Conservation (phyloP, 1,140 invertebrate genomes). For the Sycobia sp. region DNA sequence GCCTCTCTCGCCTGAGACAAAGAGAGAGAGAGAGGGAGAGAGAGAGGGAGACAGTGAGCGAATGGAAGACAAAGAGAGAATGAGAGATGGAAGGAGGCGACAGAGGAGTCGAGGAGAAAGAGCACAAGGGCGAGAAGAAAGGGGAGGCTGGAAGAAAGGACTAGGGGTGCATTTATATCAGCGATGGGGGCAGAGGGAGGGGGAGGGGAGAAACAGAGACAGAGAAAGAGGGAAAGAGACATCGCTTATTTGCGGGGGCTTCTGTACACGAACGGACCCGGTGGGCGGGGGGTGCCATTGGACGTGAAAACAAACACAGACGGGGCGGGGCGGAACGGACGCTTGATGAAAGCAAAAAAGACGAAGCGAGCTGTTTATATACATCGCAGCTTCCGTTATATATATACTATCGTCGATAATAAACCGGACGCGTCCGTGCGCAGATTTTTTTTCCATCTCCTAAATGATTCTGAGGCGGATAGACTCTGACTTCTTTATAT, state of each 20-base stretch:
- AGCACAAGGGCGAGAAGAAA: slow-evolving; percentile 2
- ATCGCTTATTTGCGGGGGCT: no score
- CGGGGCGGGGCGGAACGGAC: slow-evolving; percentile 2
- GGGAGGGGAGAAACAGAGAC: background rate
- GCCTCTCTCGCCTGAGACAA: no score
- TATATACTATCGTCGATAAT: no score
- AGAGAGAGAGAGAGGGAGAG: no score
- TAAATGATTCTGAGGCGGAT: no score
- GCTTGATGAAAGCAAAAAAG: no score
- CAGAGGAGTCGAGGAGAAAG: background rate
- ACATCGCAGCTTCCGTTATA: slow-evolving; percentile 26
- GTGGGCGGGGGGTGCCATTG: background rate
- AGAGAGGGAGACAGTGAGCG: slow-evolving; percentile 22
- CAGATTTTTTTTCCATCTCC: no score
- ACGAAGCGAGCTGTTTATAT: no score
- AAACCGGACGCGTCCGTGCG: slow-evolving; percentile 26
- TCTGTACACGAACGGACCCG: no score
- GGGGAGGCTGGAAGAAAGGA: slow-evolving; percentile 7
- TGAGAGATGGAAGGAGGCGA: slow-evolving; percentile 8
- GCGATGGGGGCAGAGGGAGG: background rate
- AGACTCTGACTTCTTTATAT: no score
- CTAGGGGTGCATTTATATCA: slow-evolving; percentile 46
- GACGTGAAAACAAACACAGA: slow-evolving; percentile 41
- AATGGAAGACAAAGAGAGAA: no score
- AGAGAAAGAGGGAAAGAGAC: no score